phyloP scores from a whole-genome alignment of 2,888 invertebrate genomes.

The Hoplodrina blanda region DNA sequence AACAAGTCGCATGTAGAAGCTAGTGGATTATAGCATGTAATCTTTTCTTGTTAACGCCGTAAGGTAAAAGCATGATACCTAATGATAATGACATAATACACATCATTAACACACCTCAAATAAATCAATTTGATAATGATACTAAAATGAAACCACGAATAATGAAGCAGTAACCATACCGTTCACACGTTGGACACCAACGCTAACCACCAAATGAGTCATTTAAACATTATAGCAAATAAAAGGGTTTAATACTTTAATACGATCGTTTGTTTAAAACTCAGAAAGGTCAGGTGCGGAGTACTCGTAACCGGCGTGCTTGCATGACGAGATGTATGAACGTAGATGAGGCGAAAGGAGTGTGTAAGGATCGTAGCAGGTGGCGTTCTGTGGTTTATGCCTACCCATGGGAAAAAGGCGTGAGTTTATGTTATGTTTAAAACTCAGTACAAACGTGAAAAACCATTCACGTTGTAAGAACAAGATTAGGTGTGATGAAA shows the following conservation, averaged over 20 bases:
- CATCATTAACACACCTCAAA: conserved; percentile 22
- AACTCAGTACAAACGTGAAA: conserved; percentile 15
- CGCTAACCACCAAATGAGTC: conserved; percentile 47
- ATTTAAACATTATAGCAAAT: conserved; percentile 40
- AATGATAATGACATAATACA: conserved; percentile 23
- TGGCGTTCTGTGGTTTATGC: too few relatives aligned
- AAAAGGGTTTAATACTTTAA: conserved; percentile 39
- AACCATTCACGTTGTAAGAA: conserved; percentile 10
- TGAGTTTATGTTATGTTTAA: too few relatives aligned
- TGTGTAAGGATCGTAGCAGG: too few relatives aligned
- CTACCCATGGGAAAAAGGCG: too few relatives aligned
- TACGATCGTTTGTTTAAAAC: conserved; percentile 19
- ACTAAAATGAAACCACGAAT: conserved; percentile 39
- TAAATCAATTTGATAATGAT: conserved; percentile 38
- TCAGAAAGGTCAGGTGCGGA: too few relatives aligned
- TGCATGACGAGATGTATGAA: too few relatives aligned
- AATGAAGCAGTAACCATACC: conserved; percentile 19
- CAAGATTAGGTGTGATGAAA: conserved; percentile 3
- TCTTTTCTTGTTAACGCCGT: conserved; percentile 15
- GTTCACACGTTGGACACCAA: conserved; percentile 40
- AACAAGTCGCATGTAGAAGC: too few relatives aligned
- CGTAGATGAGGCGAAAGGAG: too few relatives aligned
- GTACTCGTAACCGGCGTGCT: too few relatives aligned
- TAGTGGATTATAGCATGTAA: background rate
- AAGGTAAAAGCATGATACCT: background rate